Evolutionary conservation across 2,888 invertebrate genomes (phyloP).

Genomic region (Chaetoderma sp.): DNA sequence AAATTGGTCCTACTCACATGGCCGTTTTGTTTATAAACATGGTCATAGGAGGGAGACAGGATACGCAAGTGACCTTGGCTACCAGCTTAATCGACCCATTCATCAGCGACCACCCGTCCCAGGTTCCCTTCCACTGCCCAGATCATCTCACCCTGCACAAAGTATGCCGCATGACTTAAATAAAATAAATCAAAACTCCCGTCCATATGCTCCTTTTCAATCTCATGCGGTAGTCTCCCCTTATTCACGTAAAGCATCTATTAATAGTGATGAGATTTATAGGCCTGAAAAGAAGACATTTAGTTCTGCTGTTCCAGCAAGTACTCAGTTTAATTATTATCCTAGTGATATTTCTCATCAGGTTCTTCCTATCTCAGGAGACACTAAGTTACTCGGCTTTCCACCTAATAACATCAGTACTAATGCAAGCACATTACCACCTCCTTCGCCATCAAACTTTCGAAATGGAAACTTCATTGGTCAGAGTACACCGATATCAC

Average conservation of each 20-base stretch:
- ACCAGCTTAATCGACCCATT: neutral
- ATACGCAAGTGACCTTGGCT: slow-evolving; percentile 60
- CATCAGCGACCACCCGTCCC: slow-evolving; percentile 18
- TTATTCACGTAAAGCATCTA: neutral
- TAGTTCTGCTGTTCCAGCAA: neutral
- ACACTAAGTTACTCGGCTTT: no score
- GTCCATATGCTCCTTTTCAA: neutral
- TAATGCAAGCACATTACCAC: neutral
- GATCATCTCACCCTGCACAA: slow-evolving; percentile 27
- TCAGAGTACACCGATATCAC: slow-evolving; percentile 49
- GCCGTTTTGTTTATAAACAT: no score
- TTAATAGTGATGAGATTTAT: neutral
- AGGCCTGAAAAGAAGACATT: neutral
- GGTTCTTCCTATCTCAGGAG: no score
- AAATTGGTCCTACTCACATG: no score
- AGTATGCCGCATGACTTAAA: slow-evolving; percentile 38
- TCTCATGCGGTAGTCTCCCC: neutral
- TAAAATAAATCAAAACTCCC: neutral
- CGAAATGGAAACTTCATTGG: slow-evolving; percentile 46
- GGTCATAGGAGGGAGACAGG: no score
- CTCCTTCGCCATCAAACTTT: slow-evolving; percentile 44
- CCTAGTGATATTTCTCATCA: no score
- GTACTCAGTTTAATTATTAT: neutral
- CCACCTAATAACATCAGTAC: neutral
- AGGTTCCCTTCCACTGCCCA: slow-evolving; percentile 18